Conservation (phyloP, 2,113 vertebrate genomes). For the Myocastor coypus region DNA sequence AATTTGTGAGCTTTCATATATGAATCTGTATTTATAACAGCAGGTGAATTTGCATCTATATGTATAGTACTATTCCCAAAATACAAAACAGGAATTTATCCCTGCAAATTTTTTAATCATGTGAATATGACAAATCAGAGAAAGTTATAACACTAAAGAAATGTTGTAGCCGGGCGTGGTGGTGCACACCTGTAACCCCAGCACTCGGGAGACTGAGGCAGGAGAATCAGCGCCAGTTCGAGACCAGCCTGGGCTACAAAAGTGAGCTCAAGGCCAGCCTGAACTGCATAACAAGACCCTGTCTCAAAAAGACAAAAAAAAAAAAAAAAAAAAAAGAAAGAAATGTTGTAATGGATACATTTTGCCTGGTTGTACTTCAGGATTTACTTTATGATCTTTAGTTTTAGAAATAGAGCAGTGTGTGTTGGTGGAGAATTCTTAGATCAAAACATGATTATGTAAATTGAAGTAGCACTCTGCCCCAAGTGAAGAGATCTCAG, state of each 20-base stretch:
- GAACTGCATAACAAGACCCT: too few relatives aligned
- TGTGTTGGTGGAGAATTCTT: background rate
- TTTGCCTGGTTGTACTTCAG: background rate
- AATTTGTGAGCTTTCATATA: background rate
- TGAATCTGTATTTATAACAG: background rate
- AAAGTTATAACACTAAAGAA: background rate
- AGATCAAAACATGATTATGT: background rate
- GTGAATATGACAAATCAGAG: constrained; percentile 14
- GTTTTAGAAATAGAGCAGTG: background rate
- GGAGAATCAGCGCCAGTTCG: too few relatives aligned
- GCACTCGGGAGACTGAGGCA: too few relatives aligned
- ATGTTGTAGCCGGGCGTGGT: too few relatives aligned
- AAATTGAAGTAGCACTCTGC: background rate
- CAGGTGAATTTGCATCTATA: background rate
- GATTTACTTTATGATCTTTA: background rate
- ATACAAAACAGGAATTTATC: background rate
- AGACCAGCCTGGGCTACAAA: too few relatives aligned
- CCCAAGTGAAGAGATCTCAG: background rate
- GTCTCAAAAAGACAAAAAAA: too few relatives aligned
- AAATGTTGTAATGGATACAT: background rate
- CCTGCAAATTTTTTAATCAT: background rate
- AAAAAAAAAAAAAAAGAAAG: too few relatives aligned
- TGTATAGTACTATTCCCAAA: background rate
- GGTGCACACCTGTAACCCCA: too few relatives aligned
- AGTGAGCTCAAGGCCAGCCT: too few relatives aligned